Evolutionary conservation across 2,888 invertebrate species (phyloP).

Genomic region (Blastobasis adustella): DNA sequence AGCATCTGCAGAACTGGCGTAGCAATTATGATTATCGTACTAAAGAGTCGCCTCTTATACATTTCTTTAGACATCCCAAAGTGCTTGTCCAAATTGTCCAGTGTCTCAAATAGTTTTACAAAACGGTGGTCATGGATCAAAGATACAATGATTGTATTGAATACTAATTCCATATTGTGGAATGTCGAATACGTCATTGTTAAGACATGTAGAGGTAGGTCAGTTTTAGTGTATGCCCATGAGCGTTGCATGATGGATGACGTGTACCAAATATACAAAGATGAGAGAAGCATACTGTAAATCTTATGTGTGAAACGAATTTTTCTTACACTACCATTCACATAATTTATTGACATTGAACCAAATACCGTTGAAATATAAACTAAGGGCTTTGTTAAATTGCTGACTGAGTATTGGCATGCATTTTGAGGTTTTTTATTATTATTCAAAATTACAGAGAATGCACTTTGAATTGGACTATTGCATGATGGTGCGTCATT

Average conservation of each 20-base stretch:
- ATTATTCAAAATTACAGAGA: slow-evolving; percentile 4
- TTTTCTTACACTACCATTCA: slow-evolving; percentile 18
- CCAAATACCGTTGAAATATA: slow-evolving; percentile 34
- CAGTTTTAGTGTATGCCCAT: slow-evolving; percentile 31
- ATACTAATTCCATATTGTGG: slow-evolving; percentile 28
- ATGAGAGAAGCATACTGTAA: slow-evolving; percentile 27
- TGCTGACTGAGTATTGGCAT: slow-evolving; percentile 20
- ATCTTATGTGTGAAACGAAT: slow-evolving; percentile 23
- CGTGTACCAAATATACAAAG: slow-evolving; percentile 13
- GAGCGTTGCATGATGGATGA: slow-evolving; percentile 24
- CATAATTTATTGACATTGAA: slow-evolving; percentile 28
- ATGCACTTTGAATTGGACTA: neutral
- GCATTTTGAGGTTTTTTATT: slow-evolving; percentile 7
- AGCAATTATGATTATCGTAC: slow-evolving; percentile 15
- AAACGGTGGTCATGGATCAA: slow-evolving; percentile 28
- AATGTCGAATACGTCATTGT: slow-evolving; percentile 30
- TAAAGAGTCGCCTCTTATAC: slow-evolving; percentile 21
- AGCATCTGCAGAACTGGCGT: slow-evolving; percentile 21
- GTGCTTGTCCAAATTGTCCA: slow-evolving; percentile 34
- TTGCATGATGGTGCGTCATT: too few relatives aligned
- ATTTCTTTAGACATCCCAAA: slow-evolving; percentile 21
- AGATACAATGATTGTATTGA: slow-evolving; percentile 25
- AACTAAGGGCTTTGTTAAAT: slow-evolving; percentile 36
- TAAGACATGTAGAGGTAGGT: slow-evolving; percentile 39
- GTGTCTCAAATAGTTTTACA: slow-evolving; percentile 29